Evolutionary conservation across 1,140 invertebrate genomes (phyloP), one percentile per base, ranked within the genome.

Genomic region (Papilio helenus): DNA sequence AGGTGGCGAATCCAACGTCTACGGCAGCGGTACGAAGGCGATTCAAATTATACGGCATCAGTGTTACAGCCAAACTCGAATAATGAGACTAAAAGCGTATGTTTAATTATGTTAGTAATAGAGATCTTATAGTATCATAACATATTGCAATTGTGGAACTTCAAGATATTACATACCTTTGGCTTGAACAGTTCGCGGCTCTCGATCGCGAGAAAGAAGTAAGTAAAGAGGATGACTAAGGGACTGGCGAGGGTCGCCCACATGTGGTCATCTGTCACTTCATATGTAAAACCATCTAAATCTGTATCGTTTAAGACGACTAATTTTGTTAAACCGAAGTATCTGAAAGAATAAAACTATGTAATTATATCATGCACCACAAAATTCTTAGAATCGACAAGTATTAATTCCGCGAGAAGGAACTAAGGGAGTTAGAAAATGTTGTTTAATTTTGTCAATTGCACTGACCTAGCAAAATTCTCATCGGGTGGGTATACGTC

Each of bases 171-270:
- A 93, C 95, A 95, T 95, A 97, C 97, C 95, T 96, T 95, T 68
- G 96, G 96, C 84, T 96, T 96, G 26, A 96, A 95, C 4, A 97
- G 93, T 88, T 96, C 96, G 83, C 96, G 95, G 0, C 97, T 96
- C 88, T 97, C 97, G 84, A 97, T 92, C 1, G 96, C 96, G 78
- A 97, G 89, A 26, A 97, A 93, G 85, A 96, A 97, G 88, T 97
- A 98, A 1, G 97, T 96, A 87, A 96, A 95, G 42, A 98, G 95
- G 74, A 99, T 93, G 77, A 94, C 89, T 78, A 94, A 79, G 23
- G 93, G 93, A 79, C 92, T 94, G 10, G 91, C 92, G 26, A 94
- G 77, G 0, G 90, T 89, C 4, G 88, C 89, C 93, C 93, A 94
- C 85, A 86, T 90, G 80, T 89, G 84, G 76, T 90, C 86, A 39